These are phyloP conservation scores for Dasysyrphus albostriatus DNA, from an alignment of 2,888 invertebrate genomes.

Conservation along the genomic window DNA sequence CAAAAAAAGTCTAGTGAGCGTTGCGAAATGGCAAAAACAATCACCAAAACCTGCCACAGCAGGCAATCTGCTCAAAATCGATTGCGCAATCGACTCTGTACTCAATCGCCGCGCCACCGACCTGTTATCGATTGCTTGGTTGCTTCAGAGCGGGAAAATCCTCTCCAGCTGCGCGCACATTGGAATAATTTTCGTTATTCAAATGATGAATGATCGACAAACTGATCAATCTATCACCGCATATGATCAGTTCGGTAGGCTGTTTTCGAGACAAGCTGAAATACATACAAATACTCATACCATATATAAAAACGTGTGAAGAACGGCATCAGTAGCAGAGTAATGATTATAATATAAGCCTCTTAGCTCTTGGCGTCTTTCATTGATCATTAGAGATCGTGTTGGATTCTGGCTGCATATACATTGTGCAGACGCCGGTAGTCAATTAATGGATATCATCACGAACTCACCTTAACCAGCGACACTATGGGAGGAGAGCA, in stretches of 20 bases:
- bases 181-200: constrained; percentile 67
- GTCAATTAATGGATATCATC: constrained; percentile 65
- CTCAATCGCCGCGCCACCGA: constrained; percentile 7
- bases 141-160: constrained; percentile 28
- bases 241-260: constrained; percentile 42
- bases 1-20: neutral
- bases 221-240: constrained; percentile 67
- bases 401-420: constrained; percentile 44
- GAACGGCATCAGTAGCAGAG: constrained; percentile 48
- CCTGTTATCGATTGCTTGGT: constrained; percentile 23
- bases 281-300: neutral
- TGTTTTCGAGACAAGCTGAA: constrained; percentile 32
- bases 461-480: constrained; percentile 53
- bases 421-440: constrained; percentile 44
- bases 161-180: constrained; percentile 61
- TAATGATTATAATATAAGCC: constrained; percentile 69
- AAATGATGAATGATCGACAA: constrained; percentile 72
- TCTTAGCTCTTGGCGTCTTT: constrained; percentile 56
- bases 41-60: constrained; percentile 31
- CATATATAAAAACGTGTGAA: constrained; percentile 35
- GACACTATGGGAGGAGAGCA: constrained; percentile 17
- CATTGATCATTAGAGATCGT: constrained; percentile 74
- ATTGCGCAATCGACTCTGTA: constrained; percentile 62
- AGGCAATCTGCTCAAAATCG: constrained; percentile 45
- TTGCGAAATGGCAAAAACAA: constrained; percentile 45